A percentile compares a stretch with the other conserved stretches of the same genome.
phyloP scores from a whole-genome alignment of 2,888 invertebrate species.

The Chrysopilus asiliformis region DNA sequence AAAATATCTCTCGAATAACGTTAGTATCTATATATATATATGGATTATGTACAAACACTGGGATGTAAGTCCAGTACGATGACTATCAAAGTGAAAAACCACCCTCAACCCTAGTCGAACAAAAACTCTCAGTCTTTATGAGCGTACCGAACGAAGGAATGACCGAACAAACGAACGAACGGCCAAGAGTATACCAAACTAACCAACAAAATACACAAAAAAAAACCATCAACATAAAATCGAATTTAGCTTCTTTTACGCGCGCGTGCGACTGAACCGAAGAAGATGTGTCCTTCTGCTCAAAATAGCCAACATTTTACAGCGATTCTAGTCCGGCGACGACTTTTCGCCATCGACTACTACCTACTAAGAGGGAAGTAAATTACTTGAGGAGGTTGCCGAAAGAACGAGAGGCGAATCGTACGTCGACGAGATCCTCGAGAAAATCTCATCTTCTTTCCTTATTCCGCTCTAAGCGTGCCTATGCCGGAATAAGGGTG shows the following conservation, averaged over 20 bases:
- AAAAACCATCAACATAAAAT: too few species aligned
- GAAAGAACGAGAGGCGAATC: constrained; percentile 12
- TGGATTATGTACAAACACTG: constrained; percentile 11
- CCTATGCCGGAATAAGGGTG: too few species aligned
- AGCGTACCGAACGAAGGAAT: too few species aligned
- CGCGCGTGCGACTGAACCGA: constrained; percentile 18
- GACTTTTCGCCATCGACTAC: constrained; percentile 18
- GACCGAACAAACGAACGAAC: too few species aligned
- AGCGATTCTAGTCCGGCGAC: constrained; percentile 17
- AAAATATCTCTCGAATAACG: constrained; percentile 7
- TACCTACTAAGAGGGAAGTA: constrained; percentile 11
- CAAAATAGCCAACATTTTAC: constrained; percentile 11
- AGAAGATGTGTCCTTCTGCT: too few species aligned
- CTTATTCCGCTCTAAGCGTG: constrained; percentile 13
- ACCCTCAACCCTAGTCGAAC: too few species aligned
- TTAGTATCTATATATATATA: constrained; percentile 11
- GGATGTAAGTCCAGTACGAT: constrained; percentile 11
- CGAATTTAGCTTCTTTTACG: constrained; percentile 17
- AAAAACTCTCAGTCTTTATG: too few species aligned
- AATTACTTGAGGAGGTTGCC: constrained; percentile 14
- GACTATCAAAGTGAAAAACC: too few species aligned
- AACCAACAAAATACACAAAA: too few species aligned
- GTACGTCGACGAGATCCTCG: too few species aligned
- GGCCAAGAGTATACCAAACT: too few species aligned
- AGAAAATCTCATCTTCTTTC: constrained; percentile 9